phyloP scores from a whole-genome alignment of 2,797 vertebrate species.

The Threskiornis aethiopicus region DNA sequence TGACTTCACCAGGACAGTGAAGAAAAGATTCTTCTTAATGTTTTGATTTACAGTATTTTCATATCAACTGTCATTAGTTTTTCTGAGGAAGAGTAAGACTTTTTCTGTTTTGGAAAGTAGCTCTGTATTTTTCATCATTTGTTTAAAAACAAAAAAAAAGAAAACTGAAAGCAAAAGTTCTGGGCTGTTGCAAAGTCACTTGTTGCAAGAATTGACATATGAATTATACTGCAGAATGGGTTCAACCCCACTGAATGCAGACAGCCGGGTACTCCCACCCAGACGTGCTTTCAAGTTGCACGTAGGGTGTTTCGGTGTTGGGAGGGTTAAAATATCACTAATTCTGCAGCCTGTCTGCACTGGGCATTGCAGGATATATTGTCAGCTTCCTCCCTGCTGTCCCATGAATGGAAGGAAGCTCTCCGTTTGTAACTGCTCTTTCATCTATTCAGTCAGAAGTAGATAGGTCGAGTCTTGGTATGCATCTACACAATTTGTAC shows the following conservation, averaged over 20 bases:
- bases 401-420: not conserved
- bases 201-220: not conserved
- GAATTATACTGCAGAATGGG: not conserved
- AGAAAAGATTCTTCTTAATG: not conserved
- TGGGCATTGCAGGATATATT: not conserved
- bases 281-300: not conserved
- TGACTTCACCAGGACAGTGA: not conserved
- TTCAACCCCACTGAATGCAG: not conserved
- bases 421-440: not conserved
- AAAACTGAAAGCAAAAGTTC: not conserved
- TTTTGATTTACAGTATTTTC: not conserved
- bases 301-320: not conserved
- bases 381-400: not conserved
- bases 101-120: not conserved
- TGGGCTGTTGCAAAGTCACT: not conserved
- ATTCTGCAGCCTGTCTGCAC: not conserved
- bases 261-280: not conserved
- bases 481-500: not conserved
- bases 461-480: not conserved
- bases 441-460: not conserved
- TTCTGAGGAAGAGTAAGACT: not conserved
- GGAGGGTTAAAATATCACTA: not conserved
- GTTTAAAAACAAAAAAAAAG: not conserved
- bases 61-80: not conserved
- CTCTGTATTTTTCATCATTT: not conserved